phyloP scores from a whole-genome alignment of 2,888 invertebrate genomes.

The Patella ulyssiponensis region DNA sequence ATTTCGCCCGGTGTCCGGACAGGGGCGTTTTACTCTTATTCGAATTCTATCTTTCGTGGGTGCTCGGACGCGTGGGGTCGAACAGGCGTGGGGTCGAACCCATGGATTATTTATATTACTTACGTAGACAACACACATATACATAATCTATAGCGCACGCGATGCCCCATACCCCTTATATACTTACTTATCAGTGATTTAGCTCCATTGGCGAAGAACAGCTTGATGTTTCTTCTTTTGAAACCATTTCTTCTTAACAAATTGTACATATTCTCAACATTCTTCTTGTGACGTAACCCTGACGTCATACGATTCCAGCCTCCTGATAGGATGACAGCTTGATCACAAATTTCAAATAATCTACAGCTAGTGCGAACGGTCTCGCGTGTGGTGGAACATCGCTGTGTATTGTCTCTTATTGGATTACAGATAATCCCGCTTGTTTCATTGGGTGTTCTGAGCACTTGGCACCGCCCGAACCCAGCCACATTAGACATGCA shows the following conservation, averaged over 20 bases:
- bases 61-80: too few species aligned
- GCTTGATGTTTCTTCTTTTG: slow-evolving; percentile 73
- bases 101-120: too few species aligned
- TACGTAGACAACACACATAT: too few species aligned
- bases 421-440: slow-evolving; percentile 72
- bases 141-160: too few species aligned
- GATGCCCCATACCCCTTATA: neutral
- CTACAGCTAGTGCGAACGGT: slow-evolving; percentile 71
- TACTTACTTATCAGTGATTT: slow-evolving; percentile 63
- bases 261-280: slow-evolving; percentile 69
- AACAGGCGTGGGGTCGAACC: too few species aligned
- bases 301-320: slow-evolving; percentile 74
- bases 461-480: slow-evolving; percentile 69
- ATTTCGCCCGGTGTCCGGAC: too few species aligned
- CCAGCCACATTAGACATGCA: slow-evolving; percentile 64
- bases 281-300: slow-evolving; percentile 66
- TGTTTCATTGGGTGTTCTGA: slow-evolving; percentile 72
- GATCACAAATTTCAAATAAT: slow-evolving; percentile 74
- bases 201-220: slow-evolving; percentile 75
- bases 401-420: slow-evolving; percentile 72
- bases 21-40: too few species aligned
- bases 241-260: slow-evolving; percentile 73
- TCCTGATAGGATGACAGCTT: slow-evolving; percentile 74
- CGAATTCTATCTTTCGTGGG: too few species aligned
- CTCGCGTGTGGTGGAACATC: slow-evolving; percentile 72